Conservation (phyloP, 2,888 invertebrate species). For the Drosophila conformis region DNA sequence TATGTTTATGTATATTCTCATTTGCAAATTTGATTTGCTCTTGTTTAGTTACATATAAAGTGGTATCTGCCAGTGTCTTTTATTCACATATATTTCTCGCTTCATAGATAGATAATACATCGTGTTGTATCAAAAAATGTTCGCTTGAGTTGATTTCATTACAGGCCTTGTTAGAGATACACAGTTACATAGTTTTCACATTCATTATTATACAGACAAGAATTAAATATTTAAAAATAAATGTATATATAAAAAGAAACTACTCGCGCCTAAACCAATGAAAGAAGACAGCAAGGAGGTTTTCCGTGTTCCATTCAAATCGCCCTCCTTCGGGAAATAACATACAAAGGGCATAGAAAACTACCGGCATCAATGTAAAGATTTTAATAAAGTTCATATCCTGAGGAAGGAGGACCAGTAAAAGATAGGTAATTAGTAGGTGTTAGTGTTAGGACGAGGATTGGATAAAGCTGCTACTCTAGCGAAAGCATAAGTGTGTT, state of each 20-base stretch:
- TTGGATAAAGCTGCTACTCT: constrained; percentile 8
- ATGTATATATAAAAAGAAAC: constrained; percentile 6
- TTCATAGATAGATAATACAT: constrained; percentile 62
- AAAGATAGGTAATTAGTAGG: constrained; percentile 13
- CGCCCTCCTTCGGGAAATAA: constrained; percentile 2
- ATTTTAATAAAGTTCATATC: constrained; percentile 2
- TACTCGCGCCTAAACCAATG: neutral
- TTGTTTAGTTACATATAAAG: constrained; percentile 52
- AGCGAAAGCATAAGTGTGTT: constrained; percentile 15
- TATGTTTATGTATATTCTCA: constrained; percentile 36
- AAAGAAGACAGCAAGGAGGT: neutral
- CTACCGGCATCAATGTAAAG: constrained; percentile 14
- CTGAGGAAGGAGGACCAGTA: constrained; percentile 22
- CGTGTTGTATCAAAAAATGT: constrained; percentile 46
- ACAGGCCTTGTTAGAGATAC: constrained; percentile 50
- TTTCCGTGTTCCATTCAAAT: constrained; percentile 7
- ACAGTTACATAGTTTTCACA: constrained; percentile 41
- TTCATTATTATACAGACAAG: constrained; percentile 56
- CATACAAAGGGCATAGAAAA: constrained; percentile 22
- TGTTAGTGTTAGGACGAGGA: constrained; percentile 13
- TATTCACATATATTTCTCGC: constrained; percentile 60
- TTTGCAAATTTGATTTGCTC: constrained; percentile 58
- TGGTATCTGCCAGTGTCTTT: constrained; percentile 57
- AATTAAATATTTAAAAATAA: constrained; percentile 41
- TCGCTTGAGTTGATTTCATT: constrained; percentile 66